A percentile compares a stretch with the other conserved stretches of the same genome.
Evolutionary conservation across 2,888 invertebrate species (phyloP).

Genomic region (Sisyra nigra): DNA sequence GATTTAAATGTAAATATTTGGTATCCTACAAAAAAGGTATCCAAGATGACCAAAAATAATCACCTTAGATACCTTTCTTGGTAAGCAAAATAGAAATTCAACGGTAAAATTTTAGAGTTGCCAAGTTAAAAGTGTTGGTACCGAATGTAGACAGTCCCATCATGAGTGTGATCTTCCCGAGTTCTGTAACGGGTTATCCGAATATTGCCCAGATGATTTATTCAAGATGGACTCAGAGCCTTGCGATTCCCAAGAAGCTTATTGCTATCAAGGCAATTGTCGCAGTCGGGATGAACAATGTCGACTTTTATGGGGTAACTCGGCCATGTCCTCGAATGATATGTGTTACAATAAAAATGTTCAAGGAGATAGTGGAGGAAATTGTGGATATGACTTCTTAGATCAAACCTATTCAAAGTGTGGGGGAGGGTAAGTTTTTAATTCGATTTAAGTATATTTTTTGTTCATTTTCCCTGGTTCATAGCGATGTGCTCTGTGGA

Average conservation of each 20-base stretch:
- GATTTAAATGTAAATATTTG: constrained; percentile 54
- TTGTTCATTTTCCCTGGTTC: constrained; percentile 7
- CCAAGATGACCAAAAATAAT: no score
- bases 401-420: constrained; percentile 59
- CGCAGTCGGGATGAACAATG: constrained; percentile 84
- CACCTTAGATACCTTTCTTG: no score
- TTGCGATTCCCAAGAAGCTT: constrained; percentile 66
- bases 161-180: constrained; percentile 93
- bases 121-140: constrained; percentile 57
- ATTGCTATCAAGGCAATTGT: constrained; percentile 80
- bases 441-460: neutral
- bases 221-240: constrained; percentile 75
- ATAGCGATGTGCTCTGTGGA: constrained; percentile 66
- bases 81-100: no score
- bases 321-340: constrained; percentile 66
- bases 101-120: constrained; percentile 38
- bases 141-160: constrained; percentile 64
- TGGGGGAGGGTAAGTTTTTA: constrained; percentile 41
- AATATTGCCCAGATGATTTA: constrained; percentile 84
- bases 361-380: constrained; percentile 69
- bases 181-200: constrained; percentile 84
- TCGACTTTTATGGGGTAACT: constrained; percentile 82
- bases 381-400: constrained; percentile 81
- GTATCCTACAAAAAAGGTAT: no score
- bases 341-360: constrained; percentile 75